phyloP scores from a whole-genome alignment of 2,113 vertebrate genomes.

The Corythornis cristatus region DNA sequence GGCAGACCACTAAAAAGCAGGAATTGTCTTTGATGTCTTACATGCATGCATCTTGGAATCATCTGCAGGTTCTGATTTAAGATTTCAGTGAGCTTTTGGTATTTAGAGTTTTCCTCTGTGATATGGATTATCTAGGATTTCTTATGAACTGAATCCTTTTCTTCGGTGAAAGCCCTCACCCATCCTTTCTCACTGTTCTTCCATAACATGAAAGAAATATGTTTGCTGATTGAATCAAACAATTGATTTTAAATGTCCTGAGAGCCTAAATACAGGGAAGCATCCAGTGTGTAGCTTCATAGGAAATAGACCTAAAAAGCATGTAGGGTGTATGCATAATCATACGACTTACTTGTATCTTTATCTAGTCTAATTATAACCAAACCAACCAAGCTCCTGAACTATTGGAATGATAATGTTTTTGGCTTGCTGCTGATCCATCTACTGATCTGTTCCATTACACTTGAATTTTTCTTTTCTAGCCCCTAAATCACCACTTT shows the following conservation, averaged over 20 bases:
- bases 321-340: neutral
- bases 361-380: neutral
- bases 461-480: slow-evolving; percentile 42
- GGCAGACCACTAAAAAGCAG: neutral
- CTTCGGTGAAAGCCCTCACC: neutral
- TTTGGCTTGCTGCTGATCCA: neutral
- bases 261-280: neutral
- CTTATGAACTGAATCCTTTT: neutral
- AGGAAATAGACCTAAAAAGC: neutral
- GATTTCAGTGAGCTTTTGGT: neutral
- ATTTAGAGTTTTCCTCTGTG: neutral
- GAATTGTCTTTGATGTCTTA: neutral
- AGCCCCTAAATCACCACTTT: slow-evolving; percentile 46
- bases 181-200: neutral
- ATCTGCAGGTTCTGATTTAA: neutral
- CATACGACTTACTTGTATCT: neutral
- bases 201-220: neutral
- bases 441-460: neutral
- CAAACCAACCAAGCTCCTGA: neutral
- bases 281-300: neutral
- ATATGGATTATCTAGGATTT: neutral
- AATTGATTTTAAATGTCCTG: neutral
- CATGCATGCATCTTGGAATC: fast-evolving
- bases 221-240: neutral
- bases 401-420: neutral